Evolutionary conservation across 2,113 vertebrate genomes (phyloP).

Genomic region (Phyllostomus discolor): DNA sequence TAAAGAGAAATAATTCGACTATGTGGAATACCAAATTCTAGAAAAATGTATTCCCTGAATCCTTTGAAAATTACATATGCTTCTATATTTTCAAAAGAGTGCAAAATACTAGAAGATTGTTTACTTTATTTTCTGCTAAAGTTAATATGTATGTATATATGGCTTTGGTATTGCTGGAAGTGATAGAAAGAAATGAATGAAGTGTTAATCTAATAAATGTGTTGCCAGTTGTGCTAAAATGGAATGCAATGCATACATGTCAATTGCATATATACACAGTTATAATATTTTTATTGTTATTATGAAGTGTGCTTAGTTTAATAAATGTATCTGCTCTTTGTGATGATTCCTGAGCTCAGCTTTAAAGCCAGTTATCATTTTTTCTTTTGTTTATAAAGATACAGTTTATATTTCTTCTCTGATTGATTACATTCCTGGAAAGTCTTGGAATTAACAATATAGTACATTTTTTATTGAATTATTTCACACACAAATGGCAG

Average conservation of each 20-base stretch:
- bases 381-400: slow-evolving; percentile 76
- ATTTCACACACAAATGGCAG: slow-evolving; percentile 75
- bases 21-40: neutral
- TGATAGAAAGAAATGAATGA: slow-evolving; percentile 75
- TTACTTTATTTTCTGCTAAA: slow-evolving; percentile 21
- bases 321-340: slow-evolving; percentile 73
- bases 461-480: slow-evolving; percentile 79
- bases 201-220: slow-evolving; percentile 80
- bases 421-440: slow-evolving; percentile 77
- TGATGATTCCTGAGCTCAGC: slow-evolving; percentile 57
- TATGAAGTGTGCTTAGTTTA: slow-evolving; percentile 69
- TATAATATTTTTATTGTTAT: slow-evolving; percentile 56
- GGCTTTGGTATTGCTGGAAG: slow-evolving; percentile 55
- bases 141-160: slow-evolving; percentile 19
- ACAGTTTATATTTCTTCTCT: slow-evolving; percentile 73
- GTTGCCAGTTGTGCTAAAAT: slow-evolving; percentile 66
- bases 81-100: slow-evolving; percentile 23
- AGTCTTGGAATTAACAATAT: slow-evolving; percentile 79
- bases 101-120: slow-evolving; percentile 37
- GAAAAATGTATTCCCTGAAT: slow-evolving; percentile 38
- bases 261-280: slow-evolving; percentile 59
- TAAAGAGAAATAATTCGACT: slow-evolving; percentile 36
- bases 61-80: slow-evolving; percentile 42
- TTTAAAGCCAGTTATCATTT: slow-evolving; percentile 66
- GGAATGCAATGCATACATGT: slow-evolving; percentile 64